These are phyloP conservation scores for Drosophila murphyi DNA, from an alignment of 1,140 invertebrate genomes.

Conservation along the genomic window DNA sequence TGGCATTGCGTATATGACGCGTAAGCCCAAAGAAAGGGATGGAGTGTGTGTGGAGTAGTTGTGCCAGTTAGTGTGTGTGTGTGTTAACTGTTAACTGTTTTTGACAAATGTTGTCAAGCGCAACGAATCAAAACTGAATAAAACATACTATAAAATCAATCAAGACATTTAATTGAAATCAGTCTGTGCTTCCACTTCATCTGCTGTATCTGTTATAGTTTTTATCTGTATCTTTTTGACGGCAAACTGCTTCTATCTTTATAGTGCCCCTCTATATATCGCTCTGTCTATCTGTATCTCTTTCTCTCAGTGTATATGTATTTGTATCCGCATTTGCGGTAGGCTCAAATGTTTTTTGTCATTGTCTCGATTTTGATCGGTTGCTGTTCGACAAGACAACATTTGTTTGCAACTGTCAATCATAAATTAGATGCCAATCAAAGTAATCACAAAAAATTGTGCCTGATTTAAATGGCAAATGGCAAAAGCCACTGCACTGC, in stretches of 20 bases:
- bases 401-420: conserved; percentile 81
- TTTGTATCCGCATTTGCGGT: conserved; percentile 42
- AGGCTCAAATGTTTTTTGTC: conserved; percentile 40
- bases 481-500: conserved; percentile 26
- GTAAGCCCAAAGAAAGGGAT: conserved; percentile 52
- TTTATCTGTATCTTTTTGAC: not conserved
- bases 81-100: conserved; percentile 60
- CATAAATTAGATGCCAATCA: conserved; percentile 80
- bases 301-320: not conserved
- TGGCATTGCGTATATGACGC: conserved; percentile 62
- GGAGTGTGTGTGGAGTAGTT: conserved; percentile 20
- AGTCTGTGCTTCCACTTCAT: conserved; percentile 2
- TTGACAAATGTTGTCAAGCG: conserved; percentile 50
- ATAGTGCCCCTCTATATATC: not conserved
- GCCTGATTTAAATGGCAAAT: conserved; percentile 69
- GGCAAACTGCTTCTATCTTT: not conserved
- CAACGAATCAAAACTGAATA: conserved; percentile 41
- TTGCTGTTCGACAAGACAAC: conserved; percentile 37
- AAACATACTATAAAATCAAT: conserved; percentile 50
- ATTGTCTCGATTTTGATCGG: not conserved
- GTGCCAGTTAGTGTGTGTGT: conserved; percentile 49
- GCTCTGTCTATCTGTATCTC: not conserved
- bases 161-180: conserved; percentile 60
- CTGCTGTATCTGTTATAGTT: not conserved
- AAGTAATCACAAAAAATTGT: conserved; percentile 70